Base-by-base conservation (phyloP, 2,113 vertebrate species). In the Cathartes aura region DNA sequence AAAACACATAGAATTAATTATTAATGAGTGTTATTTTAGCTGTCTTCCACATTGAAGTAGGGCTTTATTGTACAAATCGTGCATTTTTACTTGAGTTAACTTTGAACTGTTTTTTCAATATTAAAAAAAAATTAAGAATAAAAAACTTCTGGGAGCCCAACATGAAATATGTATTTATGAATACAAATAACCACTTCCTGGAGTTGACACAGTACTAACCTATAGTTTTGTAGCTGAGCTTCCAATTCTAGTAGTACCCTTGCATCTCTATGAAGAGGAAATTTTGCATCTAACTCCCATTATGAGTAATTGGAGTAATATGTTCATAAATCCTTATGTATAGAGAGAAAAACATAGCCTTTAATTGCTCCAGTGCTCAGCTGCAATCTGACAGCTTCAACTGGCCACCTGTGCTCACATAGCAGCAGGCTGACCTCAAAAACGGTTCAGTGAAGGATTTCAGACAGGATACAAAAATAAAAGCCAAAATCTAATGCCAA, bases 291-390 rank as follows among this genome's bases (percentile, higher is more conserved):
- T 84, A 93, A 90, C 17, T 86, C 79, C 32, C 45, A 58, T 94
- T 94, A 97, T 40, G 83, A 94, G 53, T 89, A 78, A 93, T 11
- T 38, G 40, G 58, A 93, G 43, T 32, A 81, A 55, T 60, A 58
- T 19, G 62, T 60, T 89, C 45, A 42, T 94, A 94, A 93, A 88
- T 72, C 50, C n/a, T 97, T 86, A 52, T 32, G 38, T 36, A 78
- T 11, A 71, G 7, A 92, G n/a, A 84, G 15, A 43, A 91, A 93
- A 95, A 78, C 23, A 40, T 1, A 95, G 83, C 55, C n/a, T 73
- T 96, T 87, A 96, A 96, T 82, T 87, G 50, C 55, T 94, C 40
- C 62, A 82, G 24, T 70, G 68, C 58, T 93, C 55, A 82, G 64
- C 27, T 56, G 27, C 30, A 67, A 15, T 55, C 40, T 83, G 74